Evolutionary conservation across 1,140 invertebrate species (phyloP).

Genomic region (Tetraneura akinire): DNA sequence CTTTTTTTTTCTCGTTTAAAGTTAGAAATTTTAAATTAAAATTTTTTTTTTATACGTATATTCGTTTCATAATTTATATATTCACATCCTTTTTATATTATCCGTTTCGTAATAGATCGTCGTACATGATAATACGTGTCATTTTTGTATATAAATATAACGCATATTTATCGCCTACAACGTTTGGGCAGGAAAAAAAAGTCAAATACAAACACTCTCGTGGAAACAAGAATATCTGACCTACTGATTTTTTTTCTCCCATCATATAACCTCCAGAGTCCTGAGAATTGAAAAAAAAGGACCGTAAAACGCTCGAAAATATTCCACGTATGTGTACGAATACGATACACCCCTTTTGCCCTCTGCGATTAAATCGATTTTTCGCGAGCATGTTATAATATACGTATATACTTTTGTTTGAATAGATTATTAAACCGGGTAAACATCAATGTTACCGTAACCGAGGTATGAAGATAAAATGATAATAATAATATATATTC

Average conservation of each 20-base stretch:
- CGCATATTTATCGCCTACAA: conserved; percentile 19
- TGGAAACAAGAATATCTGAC: neutral
- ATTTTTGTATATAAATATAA: conserved; percentile 14
- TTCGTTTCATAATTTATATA: neutral
- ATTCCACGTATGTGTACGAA: neutral
- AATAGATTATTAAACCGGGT: conserved; percentile 12
- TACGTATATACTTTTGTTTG: neutral
- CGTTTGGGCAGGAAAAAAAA: conserved; percentile 26
- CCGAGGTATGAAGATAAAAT: neutral
- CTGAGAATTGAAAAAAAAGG: neutral
- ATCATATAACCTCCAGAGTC: neutral
- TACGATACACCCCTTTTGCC: neutral
- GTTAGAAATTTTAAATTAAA: conserved; percentile 17
- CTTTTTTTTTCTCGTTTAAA: neutral
- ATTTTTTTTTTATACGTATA: neutral
- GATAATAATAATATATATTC: no score
- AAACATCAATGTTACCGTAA: neutral
- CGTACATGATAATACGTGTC: no score
- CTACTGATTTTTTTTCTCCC: neutral
- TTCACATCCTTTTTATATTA: neutral
- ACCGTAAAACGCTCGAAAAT: neutral
- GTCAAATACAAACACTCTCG: conserved; percentile 6
- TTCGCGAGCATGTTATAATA: neutral
- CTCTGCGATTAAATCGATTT: conserved; percentile 5
- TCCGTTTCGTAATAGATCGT: no score